A percentile compares a stretch with the other conserved stretches of the same genome.
Conservation (phyloP, 2,888 invertebrate species). For the Drosophila barbarae region DNA sequence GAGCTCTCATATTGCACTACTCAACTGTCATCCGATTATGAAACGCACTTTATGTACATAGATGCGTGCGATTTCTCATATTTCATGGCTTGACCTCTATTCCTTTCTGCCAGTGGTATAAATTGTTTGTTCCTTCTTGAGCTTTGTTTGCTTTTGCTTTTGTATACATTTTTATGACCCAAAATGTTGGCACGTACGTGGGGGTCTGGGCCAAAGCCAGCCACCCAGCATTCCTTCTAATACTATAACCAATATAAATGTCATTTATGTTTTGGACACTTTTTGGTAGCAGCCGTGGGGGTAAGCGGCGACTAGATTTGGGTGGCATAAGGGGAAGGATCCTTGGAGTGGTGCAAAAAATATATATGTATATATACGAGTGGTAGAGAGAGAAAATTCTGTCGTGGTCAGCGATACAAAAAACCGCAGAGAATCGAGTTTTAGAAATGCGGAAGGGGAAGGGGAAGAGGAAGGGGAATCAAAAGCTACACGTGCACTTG, state of each 20-base stretch:
- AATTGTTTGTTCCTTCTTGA: conserved; percentile 58
- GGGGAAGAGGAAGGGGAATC: conserved; percentile 23
- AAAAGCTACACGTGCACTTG: conserved; percentile 56
- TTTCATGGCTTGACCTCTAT: conserved; percentile 67
- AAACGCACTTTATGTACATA: conserved; percentile 30
- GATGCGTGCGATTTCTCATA: conserved; percentile 40
- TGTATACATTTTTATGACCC: conserved; percentile 61
- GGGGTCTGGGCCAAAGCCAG: conserved; percentile 1
- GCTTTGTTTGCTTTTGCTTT: conserved; percentile 42
- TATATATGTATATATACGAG: background rate
- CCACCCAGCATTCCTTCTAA: conserved; percentile 54
- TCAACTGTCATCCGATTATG: conserved; percentile 23
- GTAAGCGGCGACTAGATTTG: conserved; percentile 10
- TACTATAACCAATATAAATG: conserved; percentile 72
- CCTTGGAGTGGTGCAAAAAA: conserved; percentile 39
- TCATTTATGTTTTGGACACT: conserved; percentile 71
- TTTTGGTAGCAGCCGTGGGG: conserved; percentile 27
- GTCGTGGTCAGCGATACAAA: conserved; percentile 66
- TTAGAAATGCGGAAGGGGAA: conserved; percentile 7
- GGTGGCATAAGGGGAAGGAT: conserved; percentile 4
- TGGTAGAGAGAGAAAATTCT: conserved; percentile 36
- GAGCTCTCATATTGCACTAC: background rate
- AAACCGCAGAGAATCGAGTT: conserved; percentile 38
- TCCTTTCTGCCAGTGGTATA: conserved; percentile 45
- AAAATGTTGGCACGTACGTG: conserved; percentile 54